Evolutionary conservation across 1,140 invertebrate genomes (phyloP).

Genomic region (Anastatus disparis): DNA sequence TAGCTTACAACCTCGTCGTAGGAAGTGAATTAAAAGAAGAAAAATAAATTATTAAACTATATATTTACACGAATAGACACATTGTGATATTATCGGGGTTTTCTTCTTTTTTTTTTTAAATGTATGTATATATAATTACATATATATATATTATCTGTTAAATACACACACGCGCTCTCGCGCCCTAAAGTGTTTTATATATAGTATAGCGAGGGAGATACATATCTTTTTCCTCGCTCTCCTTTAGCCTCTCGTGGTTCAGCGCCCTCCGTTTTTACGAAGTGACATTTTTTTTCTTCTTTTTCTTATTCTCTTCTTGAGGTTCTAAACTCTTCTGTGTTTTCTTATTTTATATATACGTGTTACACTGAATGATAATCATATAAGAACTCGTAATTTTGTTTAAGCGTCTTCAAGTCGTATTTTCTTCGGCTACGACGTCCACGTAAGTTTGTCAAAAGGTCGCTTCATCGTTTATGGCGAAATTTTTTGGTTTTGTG

Average conservation of each 20-base stretch:
- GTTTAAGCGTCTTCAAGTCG: neutral
- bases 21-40: too few species aligned
- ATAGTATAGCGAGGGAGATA: neutral
- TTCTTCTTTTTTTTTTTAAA: too few species aligned
- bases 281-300: conserved; percentile 29
- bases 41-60: too few species aligned
- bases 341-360: neutral
- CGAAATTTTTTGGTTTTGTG: too few species aligned
- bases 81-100: too few species aligned
- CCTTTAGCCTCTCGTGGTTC: conserved; percentile 13
- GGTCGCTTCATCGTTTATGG: too few species aligned
- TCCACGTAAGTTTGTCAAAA: too few species aligned
- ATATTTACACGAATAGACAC: too few species aligned
- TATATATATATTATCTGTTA: neutral
- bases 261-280: conserved; percentile 20
- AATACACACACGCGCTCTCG: neutral
- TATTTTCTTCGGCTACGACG: neutral
- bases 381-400: neutral
- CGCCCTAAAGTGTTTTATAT: neutral
- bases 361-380: too few species aligned
- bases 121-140: too few species aligned
- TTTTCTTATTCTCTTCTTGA: conserved; percentile 9
- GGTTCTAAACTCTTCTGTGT: neutral
- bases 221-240: neutral
- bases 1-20: too few species aligned